These are phyloP conservation scores for Brassicogethes aeneus DNA, from an alignment of 2,888 invertebrate species.

Conservation along the genomic window DNA sequence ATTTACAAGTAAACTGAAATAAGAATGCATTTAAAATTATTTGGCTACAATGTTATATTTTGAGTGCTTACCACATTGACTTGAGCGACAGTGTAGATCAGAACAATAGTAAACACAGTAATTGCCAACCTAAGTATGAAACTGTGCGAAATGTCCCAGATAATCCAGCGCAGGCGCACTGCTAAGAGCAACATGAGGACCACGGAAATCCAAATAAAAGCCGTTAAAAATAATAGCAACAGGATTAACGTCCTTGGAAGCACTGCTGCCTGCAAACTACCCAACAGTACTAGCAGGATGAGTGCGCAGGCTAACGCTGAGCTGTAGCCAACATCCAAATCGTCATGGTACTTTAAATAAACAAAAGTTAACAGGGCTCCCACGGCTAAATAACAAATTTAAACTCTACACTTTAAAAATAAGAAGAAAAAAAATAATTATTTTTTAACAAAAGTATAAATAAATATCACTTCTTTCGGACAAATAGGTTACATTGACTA, in stretches of 20 bases:
- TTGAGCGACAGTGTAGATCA: slow-evolving; percentile 83
- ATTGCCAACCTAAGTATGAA: slow-evolving; percentile 76
- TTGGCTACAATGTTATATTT: not conserved
- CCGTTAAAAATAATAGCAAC: slow-evolving; percentile 74
- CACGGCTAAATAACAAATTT: too few relatives aligned
- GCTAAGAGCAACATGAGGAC: slow-evolving; percentile 78
- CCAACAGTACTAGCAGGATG: slow-evolving; percentile 62
- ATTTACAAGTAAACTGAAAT: slow-evolving; percentile 56
- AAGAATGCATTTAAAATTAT: slow-evolving; percentile 7
- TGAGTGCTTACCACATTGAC: slow-evolving; percentile 77
- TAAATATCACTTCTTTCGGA: too few relatives aligned
- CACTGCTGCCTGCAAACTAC: slow-evolving; percentile 70
- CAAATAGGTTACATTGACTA: too few relatives aligned
- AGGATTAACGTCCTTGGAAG: slow-evolving; percentile 79
- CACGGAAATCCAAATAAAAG: slow-evolving; percentile 85
- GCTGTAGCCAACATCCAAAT: slow-evolving; percentile 78
- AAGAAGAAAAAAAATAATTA: too few relatives aligned
- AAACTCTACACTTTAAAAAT: too few relatives aligned
- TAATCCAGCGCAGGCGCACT: slow-evolving; percentile 72
- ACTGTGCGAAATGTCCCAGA: slow-evolving; percentile 79
- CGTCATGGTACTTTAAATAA: slow-evolving; percentile 67
- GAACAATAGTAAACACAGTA: slow-evolving; percentile 76
- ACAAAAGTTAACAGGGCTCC: too few relatives aligned
- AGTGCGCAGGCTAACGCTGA: slow-evolving; percentile 72
- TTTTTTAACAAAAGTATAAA: too few relatives aligned